These are phyloP conservation scores for Silurus asotus DNA, from an alignment of 2,113 vertebrate genomes.

Conservation along the genomic window DNA sequence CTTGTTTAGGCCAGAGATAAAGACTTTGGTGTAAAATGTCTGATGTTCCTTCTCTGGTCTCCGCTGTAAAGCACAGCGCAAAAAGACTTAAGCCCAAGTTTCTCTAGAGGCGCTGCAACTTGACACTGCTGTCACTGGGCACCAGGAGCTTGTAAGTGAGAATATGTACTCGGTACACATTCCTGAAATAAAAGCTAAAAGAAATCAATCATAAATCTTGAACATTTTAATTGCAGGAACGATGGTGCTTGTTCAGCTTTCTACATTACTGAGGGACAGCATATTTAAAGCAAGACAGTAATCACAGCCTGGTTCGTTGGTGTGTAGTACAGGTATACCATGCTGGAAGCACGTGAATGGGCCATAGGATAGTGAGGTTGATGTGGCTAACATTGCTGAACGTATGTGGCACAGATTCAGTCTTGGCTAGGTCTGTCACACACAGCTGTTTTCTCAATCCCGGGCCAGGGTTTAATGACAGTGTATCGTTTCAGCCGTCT, in stretches of 20 bases:
- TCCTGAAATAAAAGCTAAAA: constrained; percentile 13
- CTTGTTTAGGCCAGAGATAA: not conserved
- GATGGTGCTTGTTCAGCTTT: not conserved
- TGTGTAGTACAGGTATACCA: not conserved
- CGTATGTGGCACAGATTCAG: constrained; percentile 33
- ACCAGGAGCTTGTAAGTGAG: constrained; percentile 1
- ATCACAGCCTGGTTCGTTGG: not conserved
- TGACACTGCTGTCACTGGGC: constrained; percentile 18
- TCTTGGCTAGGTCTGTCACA: constrained; percentile 33
- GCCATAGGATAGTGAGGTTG: not conserved
- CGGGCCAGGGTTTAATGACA: constrained; percentile 49
- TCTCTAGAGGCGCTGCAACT: not conserved
- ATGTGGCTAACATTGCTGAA: not conserved
- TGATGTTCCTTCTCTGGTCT: not conserved
- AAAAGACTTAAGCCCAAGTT: not conserved
- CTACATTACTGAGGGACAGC: not conserved
- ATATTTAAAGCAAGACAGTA: not conserved
- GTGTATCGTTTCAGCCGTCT: constrained; percentile 43
- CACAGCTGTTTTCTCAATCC: constrained; percentile 53
- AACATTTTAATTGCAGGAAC: not conserved
- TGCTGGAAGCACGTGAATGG: constrained; percentile 29
- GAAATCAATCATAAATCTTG: not conserved
- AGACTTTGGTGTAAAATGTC: not conserved
- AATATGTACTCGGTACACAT: constrained; percentile 2
- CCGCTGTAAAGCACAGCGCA: not conserved